Base-by-base conservation (phyloP, 2,888 invertebrate genomes). In the Saturnia japonica region DNA sequence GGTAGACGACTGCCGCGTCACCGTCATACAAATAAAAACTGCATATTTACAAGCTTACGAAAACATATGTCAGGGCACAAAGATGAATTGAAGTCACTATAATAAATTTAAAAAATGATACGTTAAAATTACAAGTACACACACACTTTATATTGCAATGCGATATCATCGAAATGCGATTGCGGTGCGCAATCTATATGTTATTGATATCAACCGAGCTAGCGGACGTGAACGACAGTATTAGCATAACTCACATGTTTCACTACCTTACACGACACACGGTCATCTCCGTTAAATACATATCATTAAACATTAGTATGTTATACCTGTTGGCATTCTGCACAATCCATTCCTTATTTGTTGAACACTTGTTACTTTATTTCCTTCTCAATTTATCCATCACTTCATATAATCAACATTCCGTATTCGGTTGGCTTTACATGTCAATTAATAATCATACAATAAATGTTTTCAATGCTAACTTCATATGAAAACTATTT, bases 201-300 rank as follows among this genome's bases (percentile, higher is more conserved):
- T 88, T 84, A 86, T 84, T 84, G 84, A 86, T 84, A 84, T 76
- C 76, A 72, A 73, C 72, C 75, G 74, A 74, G 76, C 62, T 76
- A 70, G 74, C 68, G 75, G 74, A 72, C 70, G 76, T 72, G 22
- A 62, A 14, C 14, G 28, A 28, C 67, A 74, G 16, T 74, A 83
- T 82, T 80, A 82, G 80, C 81, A 84, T 84, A 81, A 78, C 78
- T 73, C 51, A 68, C 72, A 68, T 70, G 69, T 68, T 72, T 68
- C 16, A 54, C 72, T 71, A 73, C 71, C 76, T 73, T 73, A 51
- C 57, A 60, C 54, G 71, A 75, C 74, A 79, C 72, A 76, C 42
- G 72, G 71, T 57, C 73, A 66, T 69, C 57, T 22, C 42, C 40
- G 57, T n/a, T 51, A 9, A 40, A 19, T 51, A 51, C 69, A 72